phyloP scores from a whole-genome alignment of 2,888 invertebrate genomes.

The Diplazon laetatorius region DNA sequence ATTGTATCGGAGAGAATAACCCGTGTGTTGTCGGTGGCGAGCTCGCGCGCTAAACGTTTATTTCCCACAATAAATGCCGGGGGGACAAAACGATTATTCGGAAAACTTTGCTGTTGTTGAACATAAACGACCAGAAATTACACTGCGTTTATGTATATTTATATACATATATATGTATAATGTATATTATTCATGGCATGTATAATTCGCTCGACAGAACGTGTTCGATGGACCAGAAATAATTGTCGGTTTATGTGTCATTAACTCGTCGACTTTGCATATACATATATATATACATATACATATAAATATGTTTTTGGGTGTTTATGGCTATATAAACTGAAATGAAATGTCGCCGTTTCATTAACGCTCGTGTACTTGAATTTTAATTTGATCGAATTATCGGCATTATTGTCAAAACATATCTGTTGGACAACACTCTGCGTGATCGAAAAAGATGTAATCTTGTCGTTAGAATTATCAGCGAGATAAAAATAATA shows the following conservation, averaged over 20 bases:
- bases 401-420: too few species aligned
- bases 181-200: neutral
- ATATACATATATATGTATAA: neutral
- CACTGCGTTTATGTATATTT: neutral
- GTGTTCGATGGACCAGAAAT: constrained; percentile 63
- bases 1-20: constrained; percentile 28
- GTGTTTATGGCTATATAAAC: too few species aligned
- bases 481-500: too few species aligned
- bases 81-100: neutral
- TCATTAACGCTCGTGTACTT: too few species aligned
- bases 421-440: too few species aligned
- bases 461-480: too few species aligned
- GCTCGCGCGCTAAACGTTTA: constrained; percentile 23
- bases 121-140: constrained; percentile 7
- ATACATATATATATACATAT: neutral
- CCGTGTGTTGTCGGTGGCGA: too few species aligned
- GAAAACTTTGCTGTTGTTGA: neutral
- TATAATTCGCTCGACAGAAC: constrained; percentile 26
- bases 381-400: too few species aligned
- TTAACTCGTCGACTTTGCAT: constrained; percentile 54
- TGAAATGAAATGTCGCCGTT: constrained; percentile 23
- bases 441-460: too few species aligned
- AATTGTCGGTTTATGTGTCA: constrained; percentile 60
- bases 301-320: too few species aligned
- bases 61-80: neutral